Evolutionary conservation across 2,113 vertebrate genomes (phyloP).

Genomic region (Corythornis cristatus): DNA sequence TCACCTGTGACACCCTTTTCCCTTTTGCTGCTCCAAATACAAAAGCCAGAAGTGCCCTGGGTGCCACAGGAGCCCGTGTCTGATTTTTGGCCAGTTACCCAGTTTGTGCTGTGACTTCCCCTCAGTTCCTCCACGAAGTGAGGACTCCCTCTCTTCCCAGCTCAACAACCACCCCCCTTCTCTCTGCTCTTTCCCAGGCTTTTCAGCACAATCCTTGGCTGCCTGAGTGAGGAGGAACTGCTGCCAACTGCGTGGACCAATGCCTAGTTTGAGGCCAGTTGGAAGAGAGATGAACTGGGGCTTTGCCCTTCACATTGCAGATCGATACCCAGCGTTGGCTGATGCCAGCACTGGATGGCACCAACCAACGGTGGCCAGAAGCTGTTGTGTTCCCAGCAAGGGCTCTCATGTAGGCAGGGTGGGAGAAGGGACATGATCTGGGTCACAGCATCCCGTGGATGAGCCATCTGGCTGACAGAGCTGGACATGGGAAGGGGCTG

Average conservation of each 20-base stretch:
- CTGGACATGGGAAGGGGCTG: not conserved
- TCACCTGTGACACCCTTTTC: not conserved
- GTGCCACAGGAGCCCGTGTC: fast-evolving
- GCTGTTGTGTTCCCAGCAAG: fast-evolving
- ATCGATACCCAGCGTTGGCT: not conserved
- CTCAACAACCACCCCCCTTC: not conserved
- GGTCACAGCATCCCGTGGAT: not conserved
- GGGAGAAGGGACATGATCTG: not conserved
- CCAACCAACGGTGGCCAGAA: not conserved
- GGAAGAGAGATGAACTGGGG: not conserved
- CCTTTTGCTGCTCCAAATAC: too few relatives aligned
- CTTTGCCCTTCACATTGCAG: not conserved
- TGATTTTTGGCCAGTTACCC: not conserved
- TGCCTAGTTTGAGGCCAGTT: not conserved
- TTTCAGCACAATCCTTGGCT: not conserved
- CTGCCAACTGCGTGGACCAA: not conserved
- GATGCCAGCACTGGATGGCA: not conserved
- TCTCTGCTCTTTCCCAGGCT: not conserved
- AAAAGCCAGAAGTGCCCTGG: fast-evolving
- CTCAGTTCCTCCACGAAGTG: fast-evolving
- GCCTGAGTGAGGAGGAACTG: not conserved
- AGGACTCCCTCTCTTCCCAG: not conserved
- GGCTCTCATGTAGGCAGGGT: not conserved
- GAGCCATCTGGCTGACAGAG: not conserved
- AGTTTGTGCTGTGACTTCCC: not conserved